Conservation (phyloP, 2,113 vertebrate genomes). For the Brienomyrus longianalis region DNA sequence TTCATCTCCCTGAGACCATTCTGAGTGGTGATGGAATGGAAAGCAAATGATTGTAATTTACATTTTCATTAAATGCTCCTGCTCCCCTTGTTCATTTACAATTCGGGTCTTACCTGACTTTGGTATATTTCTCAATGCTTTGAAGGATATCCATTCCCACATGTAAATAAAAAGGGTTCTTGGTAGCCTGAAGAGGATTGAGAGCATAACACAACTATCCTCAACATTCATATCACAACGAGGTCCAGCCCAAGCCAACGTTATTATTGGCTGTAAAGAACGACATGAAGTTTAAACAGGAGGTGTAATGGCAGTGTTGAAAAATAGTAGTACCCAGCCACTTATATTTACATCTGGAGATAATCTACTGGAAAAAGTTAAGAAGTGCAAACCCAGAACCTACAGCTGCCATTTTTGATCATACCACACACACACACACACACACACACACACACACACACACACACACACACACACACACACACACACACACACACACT, state of each 20-base stretch:
- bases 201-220: constrained; percentile 11
- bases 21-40: not conserved
- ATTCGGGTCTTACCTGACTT: constrained; percentile 72
- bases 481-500: not conserved
- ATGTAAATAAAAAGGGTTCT: constrained; percentile 97
- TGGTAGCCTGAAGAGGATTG: constrained; percentile 73
- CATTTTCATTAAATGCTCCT: not conserved
- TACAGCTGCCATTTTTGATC: not conserved
- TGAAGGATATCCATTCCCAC: constrained; percentile 97
- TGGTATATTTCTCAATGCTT: constrained; percentile 92
- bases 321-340: not conserved
- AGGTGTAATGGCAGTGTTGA: not conserved
- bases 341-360: not conserved
- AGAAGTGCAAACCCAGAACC: not conserved
- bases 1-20: not conserved
- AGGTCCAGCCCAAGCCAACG: not conserved
- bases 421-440: too few species aligned
- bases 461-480: too few species aligned
- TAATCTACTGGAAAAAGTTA: not conserved
- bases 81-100: not conserved
- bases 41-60: not conserved
- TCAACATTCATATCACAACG: not conserved
- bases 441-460: too few species aligned
- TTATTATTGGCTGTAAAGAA: not conserved
- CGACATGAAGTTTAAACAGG: not conserved